Base-by-base conservation (phyloP, 1,140 invertebrate species). In the Maconellicoccus hirsutus region DNA sequence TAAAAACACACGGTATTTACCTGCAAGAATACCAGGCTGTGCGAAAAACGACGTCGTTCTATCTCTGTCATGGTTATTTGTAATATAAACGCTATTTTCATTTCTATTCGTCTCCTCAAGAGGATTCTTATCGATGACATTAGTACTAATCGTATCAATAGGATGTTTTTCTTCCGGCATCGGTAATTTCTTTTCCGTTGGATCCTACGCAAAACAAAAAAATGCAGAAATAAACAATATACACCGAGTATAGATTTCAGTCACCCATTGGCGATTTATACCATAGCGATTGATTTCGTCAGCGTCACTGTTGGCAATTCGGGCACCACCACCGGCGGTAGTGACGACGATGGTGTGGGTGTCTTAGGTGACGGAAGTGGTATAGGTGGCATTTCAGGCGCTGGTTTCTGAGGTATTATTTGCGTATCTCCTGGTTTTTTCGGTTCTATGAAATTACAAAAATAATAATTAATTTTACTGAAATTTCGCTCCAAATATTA, bases 1-100 rank as follows among this genome's bases (percentile, higher is more conserved):
- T 22, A 22, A 21, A 29, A 69, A 52, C 0, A 19, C 3, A 29
- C n/a, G 1, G 59, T 0, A 21, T 22, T 80, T 82, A 96, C 94
- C 94, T 79, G 93, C 93, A 75, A 97, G 83, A 71, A 96, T 94
- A 76, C 93, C 93, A 42, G 94, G 94, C 81, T 96, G 93, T 74
- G 91, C 90, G 80, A 96, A 94, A 84, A 96, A 94, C 74, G 92
- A 92, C 75, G 90, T 88, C 74, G 89, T 86, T 77, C 89, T 84
- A 77, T 92, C 90, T 77, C 69, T 69, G 26, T 72, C 42, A 25
- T 29, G 69, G 26, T 69, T 72, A 10, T 66, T 39, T 52, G 38
- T 72, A 29, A 72, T 72, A 22, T 72, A 72, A 1, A 72, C 71
- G 42, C 39, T 69, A 70, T 69, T 69, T 21, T 52, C 33, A 66